These are phyloP conservation scores for Tauraco hartlaubi DNA, from an alignment of 2,797 vertebrate species.

Conservation along the genomic window DNA sequence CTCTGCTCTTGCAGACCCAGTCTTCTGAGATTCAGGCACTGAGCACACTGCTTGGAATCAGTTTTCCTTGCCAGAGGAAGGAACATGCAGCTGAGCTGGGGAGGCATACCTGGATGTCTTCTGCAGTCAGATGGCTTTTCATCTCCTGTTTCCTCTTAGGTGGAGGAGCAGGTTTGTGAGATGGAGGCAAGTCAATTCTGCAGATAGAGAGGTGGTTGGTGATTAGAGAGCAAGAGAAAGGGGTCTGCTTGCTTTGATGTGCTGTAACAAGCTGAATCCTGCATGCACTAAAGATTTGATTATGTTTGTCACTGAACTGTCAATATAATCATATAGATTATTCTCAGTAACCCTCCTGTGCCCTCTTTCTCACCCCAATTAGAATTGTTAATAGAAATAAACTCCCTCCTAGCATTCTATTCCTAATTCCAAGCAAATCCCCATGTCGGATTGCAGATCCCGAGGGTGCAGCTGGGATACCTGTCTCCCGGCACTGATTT, in stretches of 20 bases:
- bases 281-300: neutral
- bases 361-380: constrained; percentile 3
- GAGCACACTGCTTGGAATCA: rapidly evolving
- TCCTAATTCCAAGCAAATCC: neutral
- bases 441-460: neutral
- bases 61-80: neutral
- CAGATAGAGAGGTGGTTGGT: neutral
- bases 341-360: neutral
- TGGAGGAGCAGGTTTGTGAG: constrained; percentile 88
- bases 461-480: neutral
- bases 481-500: neutral
- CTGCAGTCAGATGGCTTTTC: constrained; percentile 88
- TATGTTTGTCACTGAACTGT: neutral
- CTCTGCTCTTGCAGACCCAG: neutral
- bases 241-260: neutral
- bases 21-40: neutral
- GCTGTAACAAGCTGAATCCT: rapidly evolving
- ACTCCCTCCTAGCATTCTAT: neutral
- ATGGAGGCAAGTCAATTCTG: constrained; percentile 88
- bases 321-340: neutral
- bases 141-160: constrained; percentile 87
- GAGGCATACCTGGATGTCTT: constrained; percentile 88
- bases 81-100: too few species aligned
- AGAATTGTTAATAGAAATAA: constrained; percentile 1
- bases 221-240: neutral